These are phyloP conservation scores for Bombycilla garrulus DNA, from an alignment of 2,113 vertebrate species.

Conservation along the genomic window DNA sequence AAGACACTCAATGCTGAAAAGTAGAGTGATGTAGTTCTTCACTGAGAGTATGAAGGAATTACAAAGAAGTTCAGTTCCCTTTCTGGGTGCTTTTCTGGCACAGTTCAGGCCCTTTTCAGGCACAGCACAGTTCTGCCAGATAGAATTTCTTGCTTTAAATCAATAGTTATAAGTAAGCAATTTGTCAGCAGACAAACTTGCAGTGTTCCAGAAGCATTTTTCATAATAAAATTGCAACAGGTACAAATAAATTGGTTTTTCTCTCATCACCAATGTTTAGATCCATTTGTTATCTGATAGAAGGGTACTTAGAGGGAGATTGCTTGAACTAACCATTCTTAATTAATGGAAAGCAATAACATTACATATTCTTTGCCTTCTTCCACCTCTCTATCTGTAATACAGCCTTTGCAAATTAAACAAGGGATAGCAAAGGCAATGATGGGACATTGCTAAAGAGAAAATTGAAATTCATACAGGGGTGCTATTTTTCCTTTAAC, in stretches of 20 bases:
- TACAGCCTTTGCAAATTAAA: not conserved
- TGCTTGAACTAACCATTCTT: not conserved
- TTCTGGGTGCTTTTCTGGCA: no score
- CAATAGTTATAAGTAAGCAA: not conserved
- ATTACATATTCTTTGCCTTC: not conserved
- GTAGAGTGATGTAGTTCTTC: not conserved
- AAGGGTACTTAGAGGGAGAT: not conserved
- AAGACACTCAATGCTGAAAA: not conserved
- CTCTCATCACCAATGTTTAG: not conserved
- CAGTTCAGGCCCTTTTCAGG: not conserved
- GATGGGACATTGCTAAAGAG: not conserved
- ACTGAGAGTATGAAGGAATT: not conserved
- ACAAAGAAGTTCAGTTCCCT: not conserved
- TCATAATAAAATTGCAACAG: constrained; percentile 9
- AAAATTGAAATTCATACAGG: not conserved
- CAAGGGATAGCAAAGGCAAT: not conserved
- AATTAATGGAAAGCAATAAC: not conserved
- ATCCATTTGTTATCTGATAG: not conserved
- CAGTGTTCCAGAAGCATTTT: not conserved
- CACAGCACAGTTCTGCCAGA: not conserved
- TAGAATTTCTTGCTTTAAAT: not conserved
- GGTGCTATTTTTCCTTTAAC: not conserved
- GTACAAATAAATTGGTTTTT: constrained; percentile 42
- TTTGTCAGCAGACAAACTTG: not conserved
- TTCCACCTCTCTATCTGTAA: not conserved